Conservation (phyloP, 1,140 invertebrate genomes). For the Littorina saxatilis region DNA sequence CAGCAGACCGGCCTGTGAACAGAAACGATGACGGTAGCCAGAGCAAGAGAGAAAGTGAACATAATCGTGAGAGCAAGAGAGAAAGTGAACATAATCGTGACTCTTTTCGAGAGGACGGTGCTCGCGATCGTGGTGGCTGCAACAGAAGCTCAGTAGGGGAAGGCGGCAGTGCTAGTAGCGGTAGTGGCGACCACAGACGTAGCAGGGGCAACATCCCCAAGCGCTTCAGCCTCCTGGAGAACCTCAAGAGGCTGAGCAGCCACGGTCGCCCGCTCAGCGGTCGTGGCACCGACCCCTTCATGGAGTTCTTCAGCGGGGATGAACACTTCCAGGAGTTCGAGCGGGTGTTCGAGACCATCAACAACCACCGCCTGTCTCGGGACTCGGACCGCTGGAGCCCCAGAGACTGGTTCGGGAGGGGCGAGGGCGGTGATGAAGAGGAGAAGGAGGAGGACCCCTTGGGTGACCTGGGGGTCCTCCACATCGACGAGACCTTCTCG, state of each 20-base stretch:
- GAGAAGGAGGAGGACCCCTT: constrained; percentile 43
- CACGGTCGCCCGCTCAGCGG: constrained; percentile 6
- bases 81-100: background rate
- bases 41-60: background rate
- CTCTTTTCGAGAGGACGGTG: background rate
- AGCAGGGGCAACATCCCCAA: background rate
- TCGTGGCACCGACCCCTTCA: constrained; percentile 47
- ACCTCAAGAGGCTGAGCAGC: constrained; percentile 7
- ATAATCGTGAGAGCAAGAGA: background rate
- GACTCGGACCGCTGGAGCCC: constrained; percentile 44
- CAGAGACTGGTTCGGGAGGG: background rate
- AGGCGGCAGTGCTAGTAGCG: too few species aligned
- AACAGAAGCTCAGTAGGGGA: too few species aligned
- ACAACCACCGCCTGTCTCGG: constrained; percentile 56
- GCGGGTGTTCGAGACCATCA: constrained; percentile 69
- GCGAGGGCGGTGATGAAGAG: constrained; percentile 29
- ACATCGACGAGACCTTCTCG: constrained; percentile 60
- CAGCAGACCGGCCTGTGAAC: background rate
- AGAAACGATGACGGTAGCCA: background rate
- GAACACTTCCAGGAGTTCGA: constrained; percentile 72
- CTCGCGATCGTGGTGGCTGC: too few species aligned
- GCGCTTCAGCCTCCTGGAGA: constrained; percentile 28
- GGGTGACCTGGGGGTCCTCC: constrained; percentile 13
- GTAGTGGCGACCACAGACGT: too few species aligned
- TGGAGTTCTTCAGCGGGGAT: constrained; percentile 71